These are phyloP conservation scores for Coregonus clupeaformis DNA, from an alignment of 2,113 vertebrate species.

Conservation along the genomic window DNA sequence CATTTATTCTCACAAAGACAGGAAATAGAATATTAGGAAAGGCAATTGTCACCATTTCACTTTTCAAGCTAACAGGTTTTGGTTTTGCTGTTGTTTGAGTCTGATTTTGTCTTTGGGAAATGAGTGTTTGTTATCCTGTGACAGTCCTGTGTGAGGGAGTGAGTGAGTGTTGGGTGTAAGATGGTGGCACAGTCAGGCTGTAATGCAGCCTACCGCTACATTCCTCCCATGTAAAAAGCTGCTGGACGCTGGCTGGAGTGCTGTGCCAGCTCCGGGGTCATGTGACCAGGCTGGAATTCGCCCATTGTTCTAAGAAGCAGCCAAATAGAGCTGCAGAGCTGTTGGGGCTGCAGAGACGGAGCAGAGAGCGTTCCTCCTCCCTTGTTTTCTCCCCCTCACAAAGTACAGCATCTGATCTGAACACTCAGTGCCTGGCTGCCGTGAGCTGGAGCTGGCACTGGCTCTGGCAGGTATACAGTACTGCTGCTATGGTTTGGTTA, in stretches of 20 bases:
- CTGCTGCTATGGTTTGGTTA: not conserved
- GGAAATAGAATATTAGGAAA: not conserved
- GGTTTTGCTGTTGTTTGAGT: not conserved
- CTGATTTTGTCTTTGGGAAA: not conserved
- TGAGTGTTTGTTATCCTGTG: not conserved
- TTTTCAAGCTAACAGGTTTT: not conserved
- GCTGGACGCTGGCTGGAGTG: slow-evolving; percentile 51
- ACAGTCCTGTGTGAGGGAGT: not conserved
- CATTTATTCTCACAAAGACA: not conserved
- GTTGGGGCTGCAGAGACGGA: not conserved
- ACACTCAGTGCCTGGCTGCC: not conserved
- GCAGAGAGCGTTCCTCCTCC: not conserved
- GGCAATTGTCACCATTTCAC: not conserved
- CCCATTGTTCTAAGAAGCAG: slow-evolving; percentile 68
- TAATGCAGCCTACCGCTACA: slow-evolving; percentile 40
- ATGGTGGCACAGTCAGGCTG: slow-evolving; percentile 26
- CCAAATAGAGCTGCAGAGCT: not conserved
- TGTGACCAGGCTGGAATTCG: slow-evolving; percentile 73
- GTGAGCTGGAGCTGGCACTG: not conserved
- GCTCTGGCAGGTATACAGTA: not conserved
- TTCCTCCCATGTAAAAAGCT: slow-evolving; percentile 55
- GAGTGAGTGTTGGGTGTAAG: slow-evolving; percentile 15
- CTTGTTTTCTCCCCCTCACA: not conserved
- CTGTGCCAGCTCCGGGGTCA: slow-evolving; percentile 61
- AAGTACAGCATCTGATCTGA: not conserved